Conservation (phyloP, 1,140 invertebrate genomes). For the Heliconius himera region DNA sequence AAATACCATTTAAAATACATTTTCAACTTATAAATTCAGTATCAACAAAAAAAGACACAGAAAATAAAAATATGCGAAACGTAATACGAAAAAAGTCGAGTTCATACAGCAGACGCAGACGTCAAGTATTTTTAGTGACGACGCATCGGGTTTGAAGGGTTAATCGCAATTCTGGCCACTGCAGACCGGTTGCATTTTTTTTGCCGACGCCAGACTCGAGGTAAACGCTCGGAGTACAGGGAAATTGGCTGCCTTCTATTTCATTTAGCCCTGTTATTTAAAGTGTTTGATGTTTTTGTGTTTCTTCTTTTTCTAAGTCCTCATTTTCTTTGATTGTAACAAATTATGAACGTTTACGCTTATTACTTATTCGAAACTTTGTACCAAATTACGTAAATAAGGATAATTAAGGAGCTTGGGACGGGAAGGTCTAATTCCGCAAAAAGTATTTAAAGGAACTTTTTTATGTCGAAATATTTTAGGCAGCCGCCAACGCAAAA, state of each 20-base stretch:
- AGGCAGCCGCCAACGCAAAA: constrained; percentile 51
- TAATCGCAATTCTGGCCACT: constrained; percentile 73
- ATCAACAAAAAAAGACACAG: constrained; percentile 6
- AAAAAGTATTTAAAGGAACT: constrained; percentile 36
- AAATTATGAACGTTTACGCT: constrained; percentile 8
- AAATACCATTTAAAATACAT: neutral
- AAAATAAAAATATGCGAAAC: constrained; percentile 28
- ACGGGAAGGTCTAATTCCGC: constrained; percentile 6
- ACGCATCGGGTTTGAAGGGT: constrained; percentile 66
- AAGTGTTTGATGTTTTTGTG: constrained; percentile 16
- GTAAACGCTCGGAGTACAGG: constrained; percentile 54
- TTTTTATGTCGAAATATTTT: constrained; percentile 46
- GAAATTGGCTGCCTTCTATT: constrained; percentile 52
- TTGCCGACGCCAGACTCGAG: constrained; percentile 48
- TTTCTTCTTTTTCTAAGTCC: neutral
- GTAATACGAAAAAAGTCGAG: constrained; percentile 42
- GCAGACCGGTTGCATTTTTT: constrained; percentile 62
- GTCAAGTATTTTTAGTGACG: constrained; percentile 67
- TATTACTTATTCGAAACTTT: constrained; percentile 8
- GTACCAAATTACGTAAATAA: constrained; percentile 18
- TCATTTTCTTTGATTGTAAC: constrained; percentile 10
- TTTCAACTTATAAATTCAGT: constrained; percentile 5
- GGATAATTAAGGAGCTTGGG: constrained; percentile 16
- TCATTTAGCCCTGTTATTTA: constrained; percentile 42
- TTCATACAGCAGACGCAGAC: constrained; percentile 47